A percentile compares a stretch with the other conserved stretches of the same genome.
These are phyloP conservation scores for Callosobruchus maculatus DNA, from an alignment of 2,888 invertebrate genomes.

Conservation along the genomic window DNA sequence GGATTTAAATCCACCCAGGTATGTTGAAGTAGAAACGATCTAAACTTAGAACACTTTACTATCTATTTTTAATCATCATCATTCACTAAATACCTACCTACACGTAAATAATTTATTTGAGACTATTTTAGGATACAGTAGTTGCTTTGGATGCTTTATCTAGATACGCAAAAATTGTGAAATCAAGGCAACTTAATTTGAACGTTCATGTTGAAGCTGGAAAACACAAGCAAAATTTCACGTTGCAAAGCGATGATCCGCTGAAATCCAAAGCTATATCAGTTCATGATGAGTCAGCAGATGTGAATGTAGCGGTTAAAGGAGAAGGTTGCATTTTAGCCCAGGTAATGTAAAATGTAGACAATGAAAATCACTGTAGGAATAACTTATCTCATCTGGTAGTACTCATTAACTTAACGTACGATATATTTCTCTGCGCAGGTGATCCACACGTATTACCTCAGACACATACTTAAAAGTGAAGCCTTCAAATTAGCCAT, in stretches of 20 bases:
- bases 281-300: conserved; percentile 49
- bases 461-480: conserved; percentile 48
- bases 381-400: no score
- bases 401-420: no score
- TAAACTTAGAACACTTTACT: no score
- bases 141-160: conserved; percentile 60
- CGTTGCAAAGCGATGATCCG: conserved; percentile 50
- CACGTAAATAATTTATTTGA: no score
- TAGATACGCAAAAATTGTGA: conserved; percentile 53
- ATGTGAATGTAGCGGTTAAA: conserved; percentile 44
- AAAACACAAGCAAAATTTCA: conserved; percentile 47
- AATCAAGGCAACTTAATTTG: conserved; percentile 47
- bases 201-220: conserved; percentile 49
- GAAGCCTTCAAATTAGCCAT: conserved; percentile 54
- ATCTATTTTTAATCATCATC: no score
- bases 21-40: conserved; percentile 1
- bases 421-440: no score
- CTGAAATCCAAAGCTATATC: conserved; percentile 49
- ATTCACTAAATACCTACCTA: no score
- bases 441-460: conserved; percentile 53
- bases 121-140: conserved; percentile 55
- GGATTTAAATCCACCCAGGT: conserved; percentile 76
- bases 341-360: conserved; percentile 46
- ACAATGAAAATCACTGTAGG: no score
- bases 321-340: conserved; percentile 58